Percentiles rank a stretch among this genome's conserved stretches.
These are phyloP conservation scores for Thaumetopoea pityocampa DNA, from an alignment of 1,140 invertebrate species.

Conservation along the genomic window DNA sequence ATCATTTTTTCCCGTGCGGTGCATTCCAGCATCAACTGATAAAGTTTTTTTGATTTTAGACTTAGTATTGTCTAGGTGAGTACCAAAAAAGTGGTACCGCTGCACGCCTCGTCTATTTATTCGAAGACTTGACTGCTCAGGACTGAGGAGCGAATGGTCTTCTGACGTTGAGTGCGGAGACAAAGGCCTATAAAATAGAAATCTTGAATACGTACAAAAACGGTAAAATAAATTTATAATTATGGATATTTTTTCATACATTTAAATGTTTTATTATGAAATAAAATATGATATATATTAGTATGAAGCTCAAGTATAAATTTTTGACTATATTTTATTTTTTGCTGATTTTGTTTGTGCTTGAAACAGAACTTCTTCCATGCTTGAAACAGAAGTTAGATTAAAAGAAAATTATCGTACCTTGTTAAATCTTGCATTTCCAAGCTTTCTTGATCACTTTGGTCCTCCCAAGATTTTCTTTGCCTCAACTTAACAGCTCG, in stretches of 20 bases:
- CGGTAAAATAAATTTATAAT: too few species aligned
- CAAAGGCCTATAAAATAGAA: conserved; percentile 47
- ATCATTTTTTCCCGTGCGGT: conserved; percentile 63
- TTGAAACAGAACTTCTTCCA: too few species aligned
- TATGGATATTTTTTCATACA: neutral
- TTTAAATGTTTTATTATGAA: too few species aligned
- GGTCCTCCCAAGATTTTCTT: conserved; percentile 71
- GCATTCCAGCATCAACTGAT: conserved; percentile 73
- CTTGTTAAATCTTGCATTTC: conserved; percentile 68
- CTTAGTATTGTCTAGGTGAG: conserved; percentile 60
- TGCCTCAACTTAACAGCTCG: conserved; percentile 62
- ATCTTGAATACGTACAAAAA: conserved; percentile 2
- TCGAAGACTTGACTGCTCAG: conserved; percentile 49
- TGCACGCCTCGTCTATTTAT: conserved; percentile 43
- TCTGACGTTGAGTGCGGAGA: conserved; percentile 66
- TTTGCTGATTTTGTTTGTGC: too few species aligned
- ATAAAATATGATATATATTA: too few species aligned
- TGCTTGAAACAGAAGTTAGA: too few species aligned
- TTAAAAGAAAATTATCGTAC: conserved; percentile 24
- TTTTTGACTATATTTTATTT: too few species aligned
- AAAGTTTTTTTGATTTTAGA: conserved; percentile 72
- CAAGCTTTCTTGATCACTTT: conserved; percentile 68
- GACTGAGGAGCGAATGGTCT: conserved; percentile 61
- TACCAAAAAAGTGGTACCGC: conserved; percentile 66
- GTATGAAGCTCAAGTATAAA: too few species aligned